Percentiles rank a stretch among this genome's conserved stretches.
Conservation (phyloP, 2,888 invertebrate genomes). For the Athetis lepigone region DNA sequence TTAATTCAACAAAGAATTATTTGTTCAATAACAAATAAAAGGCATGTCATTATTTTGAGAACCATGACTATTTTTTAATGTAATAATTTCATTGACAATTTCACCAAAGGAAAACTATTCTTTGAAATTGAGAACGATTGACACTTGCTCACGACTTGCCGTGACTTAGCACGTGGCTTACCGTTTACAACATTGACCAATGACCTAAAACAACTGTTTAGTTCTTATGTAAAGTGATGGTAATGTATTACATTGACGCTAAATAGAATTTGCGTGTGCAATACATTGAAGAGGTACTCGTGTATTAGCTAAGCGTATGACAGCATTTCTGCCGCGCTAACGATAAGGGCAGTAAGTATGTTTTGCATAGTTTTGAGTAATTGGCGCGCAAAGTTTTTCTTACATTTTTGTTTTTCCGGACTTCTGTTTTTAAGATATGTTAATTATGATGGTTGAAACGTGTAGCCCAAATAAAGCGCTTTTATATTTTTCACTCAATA, state of each 20-base stretch:
- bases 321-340: too few species aligned
- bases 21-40: constrained; percentile 18
- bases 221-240: constrained; percentile 45
- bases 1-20: constrained; percentile 14
- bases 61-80: constrained; percentile 29
- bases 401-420: too few species aligned
- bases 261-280: constrained; percentile 27
- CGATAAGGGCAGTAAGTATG: too few species aligned
- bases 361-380: too few species aligned
- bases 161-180: constrained; percentile 38
- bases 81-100: constrained; percentile 35
- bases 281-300: too few species aligned
- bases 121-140: constrained; percentile 23
- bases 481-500: too few species aligned
- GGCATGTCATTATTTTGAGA: constrained; percentile 23
- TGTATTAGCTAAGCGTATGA: too few species aligned
- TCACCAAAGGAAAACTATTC: constrained; percentile 27
- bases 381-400: too few species aligned
- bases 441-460: too few species aligned
- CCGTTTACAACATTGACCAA: constrained; percentile 49
- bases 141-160: constrained; percentile 43
- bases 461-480: too few species aligned
- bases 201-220: constrained; percentile 34
- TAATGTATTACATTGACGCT: constrained; percentile 16
- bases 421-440: too few species aligned